These are phyloP conservation scores for Gnathonemus longibarbis DNA, from an alignment of 2,113 vertebrate genomes.

Conservation along the genomic window DNA sequence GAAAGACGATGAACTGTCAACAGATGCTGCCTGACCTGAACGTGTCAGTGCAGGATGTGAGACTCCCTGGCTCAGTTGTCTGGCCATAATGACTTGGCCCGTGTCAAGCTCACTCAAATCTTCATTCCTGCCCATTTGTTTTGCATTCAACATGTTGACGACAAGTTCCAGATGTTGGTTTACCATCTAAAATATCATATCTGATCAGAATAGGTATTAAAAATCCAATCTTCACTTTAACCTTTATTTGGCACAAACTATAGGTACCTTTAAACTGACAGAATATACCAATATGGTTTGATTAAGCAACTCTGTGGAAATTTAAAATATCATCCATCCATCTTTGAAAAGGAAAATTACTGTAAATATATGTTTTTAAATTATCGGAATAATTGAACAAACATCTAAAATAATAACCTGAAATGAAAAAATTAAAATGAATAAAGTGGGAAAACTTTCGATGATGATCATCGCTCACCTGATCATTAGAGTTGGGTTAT, in stretches of 20 bases:
- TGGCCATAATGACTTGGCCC: neutral
- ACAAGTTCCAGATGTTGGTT: neutral
- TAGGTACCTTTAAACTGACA: neutral
- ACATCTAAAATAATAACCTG: neutral
- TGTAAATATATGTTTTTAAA: neutral
- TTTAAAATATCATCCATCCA: neutral
- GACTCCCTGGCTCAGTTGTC: neutral
- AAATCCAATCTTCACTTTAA: neutral
- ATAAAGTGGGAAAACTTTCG: neutral
- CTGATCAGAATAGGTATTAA: neutral
- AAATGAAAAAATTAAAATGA: neutral
- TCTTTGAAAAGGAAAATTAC: neutral
- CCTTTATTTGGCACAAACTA: neutral
- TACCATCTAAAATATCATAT: neutral
- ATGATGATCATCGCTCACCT: neutral
- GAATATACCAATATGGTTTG: neutral
- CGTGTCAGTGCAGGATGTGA: neutral
- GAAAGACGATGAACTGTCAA: neutral
- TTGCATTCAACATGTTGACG: neutral
- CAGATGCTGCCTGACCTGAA: neutral
- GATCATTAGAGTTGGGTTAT: conserved; percentile 3
- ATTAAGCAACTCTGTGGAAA: neutral
- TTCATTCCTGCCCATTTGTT: neutral
- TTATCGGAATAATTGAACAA: neutral
- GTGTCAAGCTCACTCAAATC: neutral